Percentiles rank a stretch among this genome's conserved stretches.
These are phyloP conservation scores for Pseudoatta argentina DNA, from an alignment of 1,140 invertebrate species.

Conservation along the genomic window DNA sequence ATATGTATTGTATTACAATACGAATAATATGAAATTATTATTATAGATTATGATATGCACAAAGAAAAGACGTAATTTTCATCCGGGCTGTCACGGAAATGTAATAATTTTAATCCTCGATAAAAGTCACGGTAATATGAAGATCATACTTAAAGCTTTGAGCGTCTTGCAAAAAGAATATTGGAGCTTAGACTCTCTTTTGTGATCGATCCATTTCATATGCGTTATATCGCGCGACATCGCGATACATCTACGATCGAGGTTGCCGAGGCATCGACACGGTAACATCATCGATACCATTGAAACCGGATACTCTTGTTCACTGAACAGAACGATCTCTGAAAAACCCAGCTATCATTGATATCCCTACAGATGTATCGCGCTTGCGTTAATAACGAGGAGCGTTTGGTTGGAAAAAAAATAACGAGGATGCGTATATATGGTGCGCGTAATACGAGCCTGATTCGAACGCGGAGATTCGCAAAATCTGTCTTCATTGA, in stretches of 20 bases:
- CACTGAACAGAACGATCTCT: slow-evolving; percentile 62
- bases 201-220: slow-evolving; percentile 43
- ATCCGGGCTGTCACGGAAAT: slow-evolving; percentile 4
- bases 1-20: background rate
- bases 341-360: slow-evolving; percentile 66
- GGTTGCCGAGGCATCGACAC: slow-evolving; percentile 67
- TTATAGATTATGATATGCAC: background rate
- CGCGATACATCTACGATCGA: slow-evolving; percentile 53
- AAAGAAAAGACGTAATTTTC: background rate
- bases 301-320: slow-evolving; percentile 78
- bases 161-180: slow-evolving; percentile 28
- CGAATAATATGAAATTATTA: slow-evolving; percentile 22
- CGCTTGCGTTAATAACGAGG: slow-evolving; percentile 66
- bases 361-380: slow-evolving; percentile 69
- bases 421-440: slow-evolving; percentile 30
- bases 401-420: slow-evolving; percentile 18
- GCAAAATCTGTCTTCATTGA: slow-evolving; percentile 56
- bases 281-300: slow-evolving; percentile 76
- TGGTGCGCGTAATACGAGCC: slow-evolving; percentile 49
- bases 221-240: slow-evolving; percentile 18
- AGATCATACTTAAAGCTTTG: slow-evolving; percentile 8
- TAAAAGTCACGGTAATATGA: slow-evolving; percentile 12
- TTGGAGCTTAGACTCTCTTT: slow-evolving; percentile 22
- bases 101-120: background rate
- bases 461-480: slow-evolving; percentile 30